These are phyloP conservation scores for Lycocorax pyrrhopterus DNA, from an alignment of 2,113 vertebrate species.

Conservation along the genomic window DNA sequence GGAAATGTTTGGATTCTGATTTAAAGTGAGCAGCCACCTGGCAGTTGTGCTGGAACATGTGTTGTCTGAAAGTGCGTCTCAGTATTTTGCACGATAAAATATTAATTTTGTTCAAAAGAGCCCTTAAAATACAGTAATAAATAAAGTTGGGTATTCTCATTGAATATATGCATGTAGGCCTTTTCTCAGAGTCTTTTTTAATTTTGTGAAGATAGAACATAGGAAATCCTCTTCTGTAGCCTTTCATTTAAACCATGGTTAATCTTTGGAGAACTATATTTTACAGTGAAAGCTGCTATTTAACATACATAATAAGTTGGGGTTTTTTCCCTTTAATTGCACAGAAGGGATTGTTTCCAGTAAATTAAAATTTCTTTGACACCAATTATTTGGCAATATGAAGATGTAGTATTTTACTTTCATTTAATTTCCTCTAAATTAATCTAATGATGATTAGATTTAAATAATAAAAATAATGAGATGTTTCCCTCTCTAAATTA, in stretches of 20 bases:
- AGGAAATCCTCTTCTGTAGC: background rate
- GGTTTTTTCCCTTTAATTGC: background rate
- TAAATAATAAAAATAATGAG: slow-evolving; percentile 59
- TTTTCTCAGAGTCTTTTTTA: background rate
- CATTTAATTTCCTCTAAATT: slow-evolving; percentile 58
- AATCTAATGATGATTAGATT: slow-evolving; percentile 44
- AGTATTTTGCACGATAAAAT: background rate
- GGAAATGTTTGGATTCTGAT: background rate
- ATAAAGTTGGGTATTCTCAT: background rate
- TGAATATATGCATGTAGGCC: background rate
- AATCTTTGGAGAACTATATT: slow-evolving; percentile 25
- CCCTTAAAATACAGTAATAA: background rate
- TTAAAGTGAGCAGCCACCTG: background rate
- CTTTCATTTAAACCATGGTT: background rate
- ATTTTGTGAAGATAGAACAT: background rate
- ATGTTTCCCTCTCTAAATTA: slow-evolving; percentile 44
- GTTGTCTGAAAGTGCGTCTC: background rate
- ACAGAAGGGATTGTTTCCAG: slow-evolving; percentile 27
- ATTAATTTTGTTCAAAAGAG: background rate
- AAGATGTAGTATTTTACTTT: slow-evolving; percentile 45
- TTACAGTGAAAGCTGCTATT: slow-evolving; percentile 22
- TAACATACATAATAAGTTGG: background rate
- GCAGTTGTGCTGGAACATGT: background rate
- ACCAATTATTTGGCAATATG: slow-evolving; percentile 43
- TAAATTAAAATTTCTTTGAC: slow-evolving; percentile 45